phyloP scores from a whole-genome alignment of 2,113 vertebrate species.

The Progne subis region DNA sequence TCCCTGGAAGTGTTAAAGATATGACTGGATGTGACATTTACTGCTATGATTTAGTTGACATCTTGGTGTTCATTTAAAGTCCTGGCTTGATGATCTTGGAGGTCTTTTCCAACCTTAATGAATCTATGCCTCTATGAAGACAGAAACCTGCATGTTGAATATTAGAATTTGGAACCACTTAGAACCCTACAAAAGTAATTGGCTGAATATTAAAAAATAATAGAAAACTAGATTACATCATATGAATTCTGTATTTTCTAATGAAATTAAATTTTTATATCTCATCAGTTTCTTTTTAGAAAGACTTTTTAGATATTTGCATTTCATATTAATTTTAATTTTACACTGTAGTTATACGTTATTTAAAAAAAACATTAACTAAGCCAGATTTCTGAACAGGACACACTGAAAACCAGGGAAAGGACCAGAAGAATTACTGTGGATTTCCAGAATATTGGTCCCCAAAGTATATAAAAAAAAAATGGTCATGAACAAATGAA shows the following conservation, averaged over 20 bases:
- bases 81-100: not conserved
- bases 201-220: not conserved
- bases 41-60: not conserved
- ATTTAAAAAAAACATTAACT: not conserved
- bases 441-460: not conserved
- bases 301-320: not conserved
- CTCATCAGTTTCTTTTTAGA: not conserved
- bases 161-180: not conserved
- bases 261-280: not conserved
- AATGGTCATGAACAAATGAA: not conserved
- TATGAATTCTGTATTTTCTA: not conserved
- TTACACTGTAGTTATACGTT: not conserved
- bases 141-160: not conserved
- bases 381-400: not conserved
- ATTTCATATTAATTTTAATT: not conserved
- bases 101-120: not conserved
- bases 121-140: not conserved
- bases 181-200: not conserved
- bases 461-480: not conserved
- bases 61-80: not conserved
- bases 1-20: not conserved
- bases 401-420: not conserved
- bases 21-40: not conserved
- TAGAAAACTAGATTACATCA: not conserved
- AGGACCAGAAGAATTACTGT: not conserved